Evolutionary conservation across 1,140 invertebrate species (phyloP), one percentile per base, ranked within the genome.

Genomic region (Pseudomyrmex dendroicus): DNA sequence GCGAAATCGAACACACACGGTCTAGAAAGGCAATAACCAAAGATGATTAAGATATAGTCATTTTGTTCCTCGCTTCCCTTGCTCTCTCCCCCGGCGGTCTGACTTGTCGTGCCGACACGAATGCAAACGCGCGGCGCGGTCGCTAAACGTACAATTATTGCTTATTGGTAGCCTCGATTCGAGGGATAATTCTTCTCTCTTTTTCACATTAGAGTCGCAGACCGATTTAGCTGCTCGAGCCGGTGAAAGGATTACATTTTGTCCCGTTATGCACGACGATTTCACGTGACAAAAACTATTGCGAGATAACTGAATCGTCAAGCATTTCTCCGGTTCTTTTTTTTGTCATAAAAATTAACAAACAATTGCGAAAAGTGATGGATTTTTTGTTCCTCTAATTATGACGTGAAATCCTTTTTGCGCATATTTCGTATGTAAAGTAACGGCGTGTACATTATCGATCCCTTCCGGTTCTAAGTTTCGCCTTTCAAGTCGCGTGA

Each of bases 61-160:
- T 82, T 76, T 89, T 89, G 82, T 54, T 84, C 46, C 67, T 89
- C 67, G 86, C 48, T 88, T 84, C 63, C 54, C 70, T 64, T 64
- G 67, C 76, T 85, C 76, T 85, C 35, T 35, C 0, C 67, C 83
- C 64, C 72, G 83, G 73, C 70, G 57, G 56, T 57, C 12, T 46
- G 22, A 61, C 56, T 59, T 84, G 78, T 86, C 84, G 84, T 88
- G 86, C 44, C 54, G 66, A n/a, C 87, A 89, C 80, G 87, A 89
- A 89, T 70, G 86, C 73, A 83, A 87, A 85, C 80, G 86, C 44
- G 67, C 44, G 54, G 76, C 54, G 67, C 84, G 67, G 77, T 44
- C 50, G 46, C 56, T 35, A 63, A 84, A 77, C 87, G 46, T 85
- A 67, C 87, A 88, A 89, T 89, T 88, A 88, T 88, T 89, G 64